Conservation (phyloP, 2,888 invertebrate species). For the Nephrocerus scutellatus region DNA sequence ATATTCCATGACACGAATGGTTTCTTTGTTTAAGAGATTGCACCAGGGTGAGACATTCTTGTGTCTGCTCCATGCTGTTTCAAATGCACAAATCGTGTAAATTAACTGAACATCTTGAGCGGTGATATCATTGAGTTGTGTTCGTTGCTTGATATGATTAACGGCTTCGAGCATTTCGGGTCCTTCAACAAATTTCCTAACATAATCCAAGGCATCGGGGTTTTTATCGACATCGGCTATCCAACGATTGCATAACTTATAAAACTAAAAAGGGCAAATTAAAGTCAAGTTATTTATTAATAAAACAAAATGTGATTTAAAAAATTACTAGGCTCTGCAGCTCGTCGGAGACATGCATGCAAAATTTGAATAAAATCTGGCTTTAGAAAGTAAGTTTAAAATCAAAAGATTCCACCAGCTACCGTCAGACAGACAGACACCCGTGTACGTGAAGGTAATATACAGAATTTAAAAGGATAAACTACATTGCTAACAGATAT, state of each 20-base stretch:
- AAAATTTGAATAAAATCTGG: too few relatives aligned
- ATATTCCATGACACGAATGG: conserved; percentile 62
- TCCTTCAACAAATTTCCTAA: conserved; percentile 51
- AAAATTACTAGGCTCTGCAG: too few relatives aligned
- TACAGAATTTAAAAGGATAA: too few relatives aligned
- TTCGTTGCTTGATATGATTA: conserved; percentile 52
- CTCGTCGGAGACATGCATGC: too few relatives aligned
- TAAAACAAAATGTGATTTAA: too few relatives aligned
- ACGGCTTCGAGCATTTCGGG: conserved; percentile 51
- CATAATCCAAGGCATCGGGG: conserved; percentile 55
- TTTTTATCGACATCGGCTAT: conserved; percentile 62
- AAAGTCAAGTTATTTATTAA: too few relatives aligned
- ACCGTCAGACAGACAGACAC: too few relatives aligned
- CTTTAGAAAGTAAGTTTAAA: too few relatives aligned
- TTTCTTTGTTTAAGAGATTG: conserved; percentile 57
- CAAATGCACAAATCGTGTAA: conserved; percentile 70
- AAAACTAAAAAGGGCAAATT: conserved; percentile 56
- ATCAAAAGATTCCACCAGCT: too few relatives aligned
- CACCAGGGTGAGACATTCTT: conserved; percentile 69
- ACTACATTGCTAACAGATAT: too few relatives aligned
- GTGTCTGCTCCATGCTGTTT: conserved; percentile 69
- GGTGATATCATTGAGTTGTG: conserved; percentile 55
- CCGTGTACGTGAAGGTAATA: too few relatives aligned
- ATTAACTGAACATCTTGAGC: conserved; percentile 58
- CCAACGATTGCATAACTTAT: conserved; percentile 70